Conservation (phyloP, 30 jellyfish, hydroid and myxozoan genomes). For the Hydra vulgaris region DNA sequence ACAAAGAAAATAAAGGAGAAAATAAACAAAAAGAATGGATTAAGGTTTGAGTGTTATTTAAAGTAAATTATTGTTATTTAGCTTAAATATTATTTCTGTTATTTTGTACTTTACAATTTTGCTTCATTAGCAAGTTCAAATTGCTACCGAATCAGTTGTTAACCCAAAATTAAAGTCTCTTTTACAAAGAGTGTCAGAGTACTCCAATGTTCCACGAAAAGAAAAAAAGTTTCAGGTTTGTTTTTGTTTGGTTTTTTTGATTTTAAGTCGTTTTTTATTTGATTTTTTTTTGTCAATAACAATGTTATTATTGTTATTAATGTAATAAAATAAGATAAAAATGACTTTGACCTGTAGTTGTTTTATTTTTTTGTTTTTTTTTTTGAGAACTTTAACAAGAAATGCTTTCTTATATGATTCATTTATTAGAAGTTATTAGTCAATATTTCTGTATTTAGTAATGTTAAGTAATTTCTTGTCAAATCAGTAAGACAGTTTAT, state of each 20-base stretch:
- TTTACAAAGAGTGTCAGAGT: constrained; percentile 58
- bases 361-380: no score
- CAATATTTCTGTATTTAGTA: no score
- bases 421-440: no score
- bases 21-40: constrained; percentile 90
- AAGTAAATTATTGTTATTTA: background rate
- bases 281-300: background rate
- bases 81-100: no score
- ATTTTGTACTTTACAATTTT: background rate
- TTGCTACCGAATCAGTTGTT: constrained; percentile 29
- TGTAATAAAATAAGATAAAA: no score
- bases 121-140: constrained; percentile 55
- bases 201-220: constrained; percentile 90
- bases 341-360: no score
- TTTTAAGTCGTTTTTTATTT: background rate
- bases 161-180: constrained; percentile 51
- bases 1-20: constrained; percentile 88
- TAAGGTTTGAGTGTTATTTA: constrained; percentile 35
- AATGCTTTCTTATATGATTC: no score
- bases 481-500: no score
- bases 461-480: no score
- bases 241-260: no score
- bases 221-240: constrained; percentile 75
- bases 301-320: background rate
- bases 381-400: no score